Evolutionary conservation across 2,113 vertebrate species (phyloP).

Genomic region (Mormoops blainvillei): DNA sequence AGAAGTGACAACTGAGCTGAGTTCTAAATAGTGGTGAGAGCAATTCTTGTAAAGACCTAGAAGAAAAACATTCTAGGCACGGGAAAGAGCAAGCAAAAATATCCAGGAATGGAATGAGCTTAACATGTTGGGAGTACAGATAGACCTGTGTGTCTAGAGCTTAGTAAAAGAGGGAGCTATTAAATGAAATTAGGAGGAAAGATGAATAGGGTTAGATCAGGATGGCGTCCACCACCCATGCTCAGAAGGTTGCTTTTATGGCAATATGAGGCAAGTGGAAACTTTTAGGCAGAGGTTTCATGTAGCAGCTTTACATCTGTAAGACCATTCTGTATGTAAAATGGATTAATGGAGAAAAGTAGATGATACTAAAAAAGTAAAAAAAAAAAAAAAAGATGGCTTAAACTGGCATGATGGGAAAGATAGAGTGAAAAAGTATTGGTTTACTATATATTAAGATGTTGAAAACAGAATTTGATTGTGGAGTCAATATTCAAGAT

Average conservation of each 20-base stretch:
- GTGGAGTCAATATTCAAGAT: background rate
- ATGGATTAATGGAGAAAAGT: background rate
- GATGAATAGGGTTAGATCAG: background rate
- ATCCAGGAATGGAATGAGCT: background rate
- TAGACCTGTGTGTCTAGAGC: background rate
- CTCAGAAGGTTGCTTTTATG: background rate
- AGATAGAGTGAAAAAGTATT: background rate
- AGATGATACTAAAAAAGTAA: background rate
- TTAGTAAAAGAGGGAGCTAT: background rate
- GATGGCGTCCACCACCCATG: accelerated
- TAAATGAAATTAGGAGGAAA: background rate
- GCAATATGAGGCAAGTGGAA: background rate
- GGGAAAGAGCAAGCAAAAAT: background rate
- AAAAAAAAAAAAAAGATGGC: background rate
- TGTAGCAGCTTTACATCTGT: background rate
- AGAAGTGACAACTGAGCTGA: background rate
- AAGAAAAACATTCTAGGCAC: background rate
- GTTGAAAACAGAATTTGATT: background rate
- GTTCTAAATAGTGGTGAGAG: background rate
- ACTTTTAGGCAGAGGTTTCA: background rate
- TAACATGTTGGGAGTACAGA: background rate
- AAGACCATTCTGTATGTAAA: background rate
- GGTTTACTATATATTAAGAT: background rate
- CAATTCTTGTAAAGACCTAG: background rate
- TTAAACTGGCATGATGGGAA: background rate